Percentiles rank a stretch among this genome's conserved stretches.
These are phyloP conservation scores for Tineola bisselliella DNA, from an alignment of 2,888 invertebrate genomes.

Conservation along the genomic window DNA sequence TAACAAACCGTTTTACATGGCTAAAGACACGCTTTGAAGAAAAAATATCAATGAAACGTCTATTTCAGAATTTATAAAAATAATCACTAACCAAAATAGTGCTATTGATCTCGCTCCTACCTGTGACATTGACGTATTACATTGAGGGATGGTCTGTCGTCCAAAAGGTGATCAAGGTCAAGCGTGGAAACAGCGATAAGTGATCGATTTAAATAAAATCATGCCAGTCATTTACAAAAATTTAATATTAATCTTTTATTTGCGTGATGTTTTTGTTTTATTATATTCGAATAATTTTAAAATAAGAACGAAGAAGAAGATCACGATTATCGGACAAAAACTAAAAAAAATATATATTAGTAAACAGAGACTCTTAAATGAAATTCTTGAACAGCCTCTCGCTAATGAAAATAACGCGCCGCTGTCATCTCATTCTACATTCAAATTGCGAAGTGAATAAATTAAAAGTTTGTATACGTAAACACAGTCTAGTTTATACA, in stretches of 20 bases:
- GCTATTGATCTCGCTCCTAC: background rate
- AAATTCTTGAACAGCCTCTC: constrained; percentile 9
- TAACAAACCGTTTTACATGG: too few species aligned
- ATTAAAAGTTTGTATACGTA: constrained; percentile 12
- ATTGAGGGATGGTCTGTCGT: background rate
- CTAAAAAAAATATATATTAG: background rate
- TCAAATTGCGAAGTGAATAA: constrained; percentile 15
- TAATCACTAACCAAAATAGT: background rate
- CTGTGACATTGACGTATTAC: background rate
- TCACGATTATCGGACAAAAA: background rate
- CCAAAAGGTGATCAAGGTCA: background rate
- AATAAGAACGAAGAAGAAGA: too few species aligned
- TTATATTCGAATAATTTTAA: too few species aligned
- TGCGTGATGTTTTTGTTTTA: background rate
- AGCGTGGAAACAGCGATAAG: background rate
- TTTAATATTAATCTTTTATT: background rate
- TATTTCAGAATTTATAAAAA: background rate
- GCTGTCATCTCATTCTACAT: constrained; percentile 14
- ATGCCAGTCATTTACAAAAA: background rate
- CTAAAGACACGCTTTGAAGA: too few species aligned
- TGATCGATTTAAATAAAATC: background rate
- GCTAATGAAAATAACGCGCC: constrained; percentile 13
- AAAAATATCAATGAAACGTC: background rate
- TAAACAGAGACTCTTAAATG: background rate
- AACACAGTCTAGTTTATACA: background rate